Base-by-base conservation (phyloP, 2,888 invertebrate genomes). In the Minunthozetes semirufus region DNA sequence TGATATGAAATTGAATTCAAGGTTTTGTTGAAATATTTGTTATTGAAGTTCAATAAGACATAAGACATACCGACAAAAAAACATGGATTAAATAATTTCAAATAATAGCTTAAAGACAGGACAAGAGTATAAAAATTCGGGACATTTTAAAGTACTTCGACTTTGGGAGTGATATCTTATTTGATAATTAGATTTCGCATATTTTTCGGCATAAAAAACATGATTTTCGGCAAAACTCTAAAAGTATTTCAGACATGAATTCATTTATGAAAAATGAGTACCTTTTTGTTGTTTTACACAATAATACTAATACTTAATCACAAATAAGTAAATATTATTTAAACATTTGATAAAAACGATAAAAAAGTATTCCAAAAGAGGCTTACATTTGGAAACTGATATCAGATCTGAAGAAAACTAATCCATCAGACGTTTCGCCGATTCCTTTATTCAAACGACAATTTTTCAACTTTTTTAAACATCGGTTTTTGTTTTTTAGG, bases 331-430 rank as follows among this genome's bases (percentile, higher is more conserved):
- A 50, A 17, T 50, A n/a, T 17, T 50, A 50, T 50, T 50, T n/a
- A 50, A 50, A 50, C 42, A 50, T 50, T 50, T 50, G 59, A 59
- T 59, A 59, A 59, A 59, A 59, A 29, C 50, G 19, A 50, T 50
- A 50, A 50, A 27, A 22, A 27, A 27, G 25, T 29, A 13, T 56
- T 56, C 11, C 8, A 25, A 56, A 56, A 25, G 11, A 19, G 56
- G 22, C 56, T 56, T 56, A 56, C 56, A 22, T 13, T 56, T 22
- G n/a, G 56, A 13, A 19, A 27, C 59, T 13, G 59, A 27, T 11
- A 59, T 27, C 5, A 29, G 29, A 59, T 29, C 6, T 0, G 11
- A 27, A 59, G 1, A 27, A 15, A 25, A 25, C 2, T 56, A 13
- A 59, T 59, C 29, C 59, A 59, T 59, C 59, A 59, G 27, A 59